These are phyloP conservation scores for Antennarius striatus DNA, from an alignment of 2,113 vertebrate genomes.

Conservation along the genomic window DNA sequence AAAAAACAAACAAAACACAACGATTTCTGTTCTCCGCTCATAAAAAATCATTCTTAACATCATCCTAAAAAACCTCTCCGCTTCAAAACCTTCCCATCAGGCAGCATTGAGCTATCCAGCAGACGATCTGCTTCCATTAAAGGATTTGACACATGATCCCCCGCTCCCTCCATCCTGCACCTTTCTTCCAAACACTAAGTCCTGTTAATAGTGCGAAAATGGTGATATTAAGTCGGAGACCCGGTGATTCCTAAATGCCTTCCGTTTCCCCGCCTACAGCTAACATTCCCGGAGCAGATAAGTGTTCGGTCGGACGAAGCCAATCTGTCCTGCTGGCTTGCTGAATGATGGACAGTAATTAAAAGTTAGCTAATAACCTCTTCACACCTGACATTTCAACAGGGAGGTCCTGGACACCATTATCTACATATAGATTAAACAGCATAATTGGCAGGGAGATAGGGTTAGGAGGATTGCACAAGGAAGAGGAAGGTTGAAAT, in stretches of 20 bases:
- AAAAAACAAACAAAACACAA: too few species aligned
- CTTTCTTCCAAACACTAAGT: constrained; percentile 41
- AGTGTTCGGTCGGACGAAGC: constrained; percentile 65
- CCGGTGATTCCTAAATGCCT: constrained; percentile 58
- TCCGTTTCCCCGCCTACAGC: constrained; percentile 48
- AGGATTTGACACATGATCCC: constrained; percentile 56
- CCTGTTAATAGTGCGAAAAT: constrained; percentile 67
- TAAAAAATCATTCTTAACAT: too few species aligned
- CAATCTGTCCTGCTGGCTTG: constrained; percentile 76
- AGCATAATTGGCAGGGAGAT: constrained; percentile 92
- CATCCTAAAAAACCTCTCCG: not conserved
- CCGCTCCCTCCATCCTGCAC: constrained; percentile 14
- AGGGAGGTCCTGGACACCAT: constrained; percentile 88
- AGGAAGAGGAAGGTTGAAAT: constrained; percentile 32
- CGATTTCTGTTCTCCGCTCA: too few species aligned
- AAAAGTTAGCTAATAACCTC: constrained; percentile 97
- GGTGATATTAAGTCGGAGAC: constrained; percentile 62
- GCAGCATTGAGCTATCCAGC: constrained; percentile 39
- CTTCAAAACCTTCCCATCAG: constrained; percentile 29
- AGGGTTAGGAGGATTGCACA: constrained; percentile 85
- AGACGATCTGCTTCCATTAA: constrained; percentile 43
- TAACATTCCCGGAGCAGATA: constrained; percentile 65
- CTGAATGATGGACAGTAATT: constrained; percentile 97
- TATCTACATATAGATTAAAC: constrained; percentile 99
- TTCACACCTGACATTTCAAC: constrained; percentile 96